Evolutionary conservation across 2,797 vertebrate species (phyloP).

Genomic region (Anguilla pacifica): DNA sequence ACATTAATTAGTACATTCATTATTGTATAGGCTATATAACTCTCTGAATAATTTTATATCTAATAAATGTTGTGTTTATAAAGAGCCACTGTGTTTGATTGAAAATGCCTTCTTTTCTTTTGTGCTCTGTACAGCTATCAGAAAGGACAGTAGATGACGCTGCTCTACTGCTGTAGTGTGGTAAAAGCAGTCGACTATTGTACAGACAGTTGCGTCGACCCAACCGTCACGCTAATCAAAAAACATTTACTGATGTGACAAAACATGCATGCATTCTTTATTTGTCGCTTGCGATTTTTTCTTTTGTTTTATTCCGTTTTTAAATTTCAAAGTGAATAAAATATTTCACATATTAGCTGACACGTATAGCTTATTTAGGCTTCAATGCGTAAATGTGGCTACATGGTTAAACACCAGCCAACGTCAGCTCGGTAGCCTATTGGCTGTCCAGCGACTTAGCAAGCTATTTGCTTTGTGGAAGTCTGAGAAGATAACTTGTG

Average conservation of each 20-base stretch:
- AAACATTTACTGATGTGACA: not conserved
- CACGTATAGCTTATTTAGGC: not conserved
- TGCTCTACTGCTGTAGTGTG: conserved; percentile 43
- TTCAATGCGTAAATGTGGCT: not conserved
- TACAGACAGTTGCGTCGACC: not conserved
- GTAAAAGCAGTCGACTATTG: conserved; percentile 4
- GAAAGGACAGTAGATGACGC: conserved; percentile 66
- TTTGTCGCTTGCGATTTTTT: conserved; percentile 16
- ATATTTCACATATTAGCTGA: not conserved
- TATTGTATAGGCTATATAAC: not conserved
- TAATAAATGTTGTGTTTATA: conserved; percentile 20
- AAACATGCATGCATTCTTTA: not conserved
- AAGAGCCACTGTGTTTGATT: not conserved
- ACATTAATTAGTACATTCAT: not conserved
- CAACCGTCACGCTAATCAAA: not conserved
- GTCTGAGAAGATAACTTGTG: not conserved
- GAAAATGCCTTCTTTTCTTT: not conserved
- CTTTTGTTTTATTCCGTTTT: conserved; percentile 16
- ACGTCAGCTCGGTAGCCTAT: not conserved
- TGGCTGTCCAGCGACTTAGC: not conserved
- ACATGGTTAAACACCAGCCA: not conserved
- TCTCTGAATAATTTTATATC: conserved; percentile 1
- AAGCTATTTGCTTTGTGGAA: not conserved
- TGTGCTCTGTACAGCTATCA: not conserved
- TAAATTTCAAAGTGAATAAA: not conserved